Base-by-base conservation (phyloP, 2,888 invertebrate genomes). In the Masnerella sp. region DNA sequence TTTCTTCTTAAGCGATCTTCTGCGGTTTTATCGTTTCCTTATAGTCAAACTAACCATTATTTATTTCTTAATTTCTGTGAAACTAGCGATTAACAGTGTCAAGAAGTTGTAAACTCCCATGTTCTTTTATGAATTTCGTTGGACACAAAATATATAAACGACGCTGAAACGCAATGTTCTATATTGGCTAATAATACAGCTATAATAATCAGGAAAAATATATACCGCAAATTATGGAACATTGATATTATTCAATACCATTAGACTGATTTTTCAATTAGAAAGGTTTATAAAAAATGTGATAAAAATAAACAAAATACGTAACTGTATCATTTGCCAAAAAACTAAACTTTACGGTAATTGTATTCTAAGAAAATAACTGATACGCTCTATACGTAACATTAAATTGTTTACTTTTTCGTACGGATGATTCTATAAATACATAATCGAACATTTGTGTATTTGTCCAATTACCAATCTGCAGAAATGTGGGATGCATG, bases 11-110 rank as follows among this genome's bases (percentile, higher is more conserved):
- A 64, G 69, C 58, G 61, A 74, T 61, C 59, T 69, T 49, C 45
- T n/a, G n/a, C n/a, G 12, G 5, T 17, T 32, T 65, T 65, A 17
- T 56, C 38, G 32, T 49, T 22, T 51, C 36, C 11, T 45, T 62
- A 52, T 70, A 74, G 70, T 70, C 67, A 61, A 61, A 74, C 70
- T 74, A 74, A 74, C 70, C 51, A 22, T 62, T 52, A 22, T n/a
- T n/a, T n/a, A n/a, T n/a, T n/a, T n/a, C n/a, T n/a, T 52, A 62
- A 43, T 74, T 67, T 70, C 42, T 12, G 38, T 43, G 54, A 11
- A 64, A 11, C 38, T 70, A 70, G 61, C 15, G 11, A 61, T 65
- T 70, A 67, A 65, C 56, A 62, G 59, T 58, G 68, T 43, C 28
- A 36, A 73, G 38, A 30, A 45, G 8, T 59, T 52, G 47, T 49